phyloP scores from a whole-genome alignment of 2,113 vertebrate genomes.

The Hucho hucho region DNA sequence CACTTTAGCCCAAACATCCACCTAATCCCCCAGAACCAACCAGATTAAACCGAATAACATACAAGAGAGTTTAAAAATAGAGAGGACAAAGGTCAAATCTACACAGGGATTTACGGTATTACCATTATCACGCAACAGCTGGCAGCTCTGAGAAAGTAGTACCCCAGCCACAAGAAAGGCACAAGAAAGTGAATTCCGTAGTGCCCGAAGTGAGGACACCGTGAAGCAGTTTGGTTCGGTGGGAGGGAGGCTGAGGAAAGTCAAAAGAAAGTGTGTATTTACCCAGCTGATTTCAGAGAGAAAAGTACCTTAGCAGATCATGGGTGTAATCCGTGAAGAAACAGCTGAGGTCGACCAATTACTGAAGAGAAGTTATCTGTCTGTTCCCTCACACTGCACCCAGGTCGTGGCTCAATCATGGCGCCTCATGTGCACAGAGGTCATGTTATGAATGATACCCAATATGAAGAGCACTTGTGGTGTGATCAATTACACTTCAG shows the following conservation, averaged over 20 bases:
- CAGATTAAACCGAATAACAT: slow-evolving; percentile 51
- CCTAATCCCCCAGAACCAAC: slow-evolving; percentile 57
- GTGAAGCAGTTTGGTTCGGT: background rate
- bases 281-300: slow-evolving; percentile 11
- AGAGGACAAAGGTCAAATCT: slow-evolving; percentile 71
- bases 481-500: slow-evolving; percentile 37
- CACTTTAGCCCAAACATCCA: slow-evolving; percentile 70
- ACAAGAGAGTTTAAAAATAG: slow-evolving; percentile 70
- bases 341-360: background rate
- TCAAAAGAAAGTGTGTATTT: slow-evolving; percentile 6
- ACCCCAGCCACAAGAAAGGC: slow-evolving; percentile 29
- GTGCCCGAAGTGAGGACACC: background rate
- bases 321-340: background rate
- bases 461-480: slow-evolving; percentile 19
- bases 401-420: background rate
- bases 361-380: slow-evolving; percentile 15
- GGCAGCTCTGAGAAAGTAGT: slow-evolving; percentile 53
- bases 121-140: slow-evolving; percentile 70
- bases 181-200: background rate
- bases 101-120: slow-evolving; percentile 74
- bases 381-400: background rate
- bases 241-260: background rate
- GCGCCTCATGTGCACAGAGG: background rate
- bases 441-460: slow-evolving; percentile 23
- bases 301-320: background rate